A percentile compares a stretch with the other conserved stretches of the same genome.
Evolutionary conservation across 1,140 invertebrate species (phyloP).

Genomic region (Ctenoplectra terminalis): DNA sequence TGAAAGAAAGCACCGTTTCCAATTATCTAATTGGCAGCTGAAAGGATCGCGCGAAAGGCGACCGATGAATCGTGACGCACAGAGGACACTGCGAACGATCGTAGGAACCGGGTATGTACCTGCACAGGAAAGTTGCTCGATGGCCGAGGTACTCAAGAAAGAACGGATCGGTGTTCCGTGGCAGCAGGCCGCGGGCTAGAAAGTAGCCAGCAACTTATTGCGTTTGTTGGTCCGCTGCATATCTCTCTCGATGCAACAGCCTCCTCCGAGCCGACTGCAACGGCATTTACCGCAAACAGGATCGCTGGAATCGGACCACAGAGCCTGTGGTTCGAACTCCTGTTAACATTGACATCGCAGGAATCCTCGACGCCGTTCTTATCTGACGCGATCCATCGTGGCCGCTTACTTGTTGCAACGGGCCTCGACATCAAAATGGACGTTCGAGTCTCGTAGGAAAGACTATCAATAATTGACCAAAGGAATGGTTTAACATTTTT

Average conservation of each 20-base stretch:
- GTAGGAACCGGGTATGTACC: not conserved
- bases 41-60: constrained; percentile 21
- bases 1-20: too few species aligned
- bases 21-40: not conserved
- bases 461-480: too few species aligned
- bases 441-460: too few species aligned
- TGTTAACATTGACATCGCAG: constrained; percentile 28
- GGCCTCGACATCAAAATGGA: too few species aligned
- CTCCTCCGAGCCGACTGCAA: constrained; percentile 47
- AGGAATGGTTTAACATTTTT: too few species aligned
- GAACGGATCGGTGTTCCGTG: constrained; percentile 36
- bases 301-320: constrained; percentile 51
- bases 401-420: too few species aligned
- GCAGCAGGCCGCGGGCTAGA: constrained; percentile 67
- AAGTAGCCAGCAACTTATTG: constrained; percentile 65
- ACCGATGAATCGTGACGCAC: constrained; percentile 22
- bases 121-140: not conserved
- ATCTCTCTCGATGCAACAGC: constrained; percentile 29
- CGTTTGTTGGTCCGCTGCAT: constrained; percentile 48
- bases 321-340: not conserved
- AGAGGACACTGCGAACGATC: not conserved
- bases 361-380: constrained; percentile 23
- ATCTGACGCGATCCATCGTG: not conserved
- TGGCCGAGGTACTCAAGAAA: constrained; percentile 18
- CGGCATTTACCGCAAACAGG: constrained; percentile 58